Conservation (phyloP, 1,140 invertebrate species). For the Chionoecetes opilio region DNA sequence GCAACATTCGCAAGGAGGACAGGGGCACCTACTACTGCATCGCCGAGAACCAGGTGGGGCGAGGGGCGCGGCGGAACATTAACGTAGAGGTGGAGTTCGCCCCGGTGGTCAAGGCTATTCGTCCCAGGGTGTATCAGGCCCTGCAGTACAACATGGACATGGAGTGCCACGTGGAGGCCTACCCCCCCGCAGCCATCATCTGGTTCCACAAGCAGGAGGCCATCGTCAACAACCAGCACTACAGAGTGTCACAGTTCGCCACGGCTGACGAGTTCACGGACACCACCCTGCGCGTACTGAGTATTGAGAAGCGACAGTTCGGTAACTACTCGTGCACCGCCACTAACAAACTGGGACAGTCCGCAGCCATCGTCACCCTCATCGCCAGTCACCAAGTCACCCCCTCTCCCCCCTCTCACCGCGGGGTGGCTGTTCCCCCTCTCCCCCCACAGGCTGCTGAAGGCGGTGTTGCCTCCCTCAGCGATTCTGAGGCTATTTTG, state of each 20-base stretch:
- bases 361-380: conserved; percentile 90
- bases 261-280: conserved; percentile 95
- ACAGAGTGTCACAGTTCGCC: conserved; percentile 94
- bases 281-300: conserved; percentile 93
- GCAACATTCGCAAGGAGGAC: conserved; percentile 92
- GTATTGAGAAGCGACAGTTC: conserved; percentile 95
- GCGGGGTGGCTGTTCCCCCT: no score
- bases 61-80: conserved; percentile 92
- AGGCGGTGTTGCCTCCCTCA: no score
- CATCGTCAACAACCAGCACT: conserved; percentile 95
- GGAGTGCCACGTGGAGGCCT: conserved; percentile 96
- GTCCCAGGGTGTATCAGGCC: conserved; percentile 84
- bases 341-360: conserved; percentile 93
- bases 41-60: conserved; percentile 94
- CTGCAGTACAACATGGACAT: conserved; percentile 96
- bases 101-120: conserved; percentile 92
- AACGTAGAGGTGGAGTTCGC: conserved; percentile 90
- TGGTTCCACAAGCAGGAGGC: conserved; percentile 91
- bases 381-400: no score
- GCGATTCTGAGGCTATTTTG: no score
- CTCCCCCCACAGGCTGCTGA: no score
- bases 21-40: conserved; percentile 97
- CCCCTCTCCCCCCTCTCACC: no score
- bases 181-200: conserved; percentile 93
- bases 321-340: conserved; percentile 94